Base-by-base conservation (phyloP, 2,797 vertebrate genomes). In the Acomys russatus region DNA sequence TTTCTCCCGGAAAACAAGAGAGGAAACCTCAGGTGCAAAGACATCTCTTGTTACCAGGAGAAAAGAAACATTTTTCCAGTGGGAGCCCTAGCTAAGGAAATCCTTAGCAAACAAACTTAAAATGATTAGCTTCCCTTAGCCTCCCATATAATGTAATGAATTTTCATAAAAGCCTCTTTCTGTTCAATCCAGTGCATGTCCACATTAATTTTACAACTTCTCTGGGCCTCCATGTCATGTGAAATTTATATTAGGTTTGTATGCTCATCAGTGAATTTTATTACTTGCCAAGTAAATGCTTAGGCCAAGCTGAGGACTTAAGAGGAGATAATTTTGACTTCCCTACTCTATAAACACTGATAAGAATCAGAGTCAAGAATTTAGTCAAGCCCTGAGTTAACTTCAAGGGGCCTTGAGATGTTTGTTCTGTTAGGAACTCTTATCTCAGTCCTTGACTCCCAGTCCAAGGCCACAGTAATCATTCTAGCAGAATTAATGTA, bases 161-260 rank as follows among this genome's bases (percentile, higher is more conserved):
- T 82, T 76, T 70, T 51, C 77, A 84, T 30, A 78, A 71, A 38
- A n/a, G n/a, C n/a, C 68, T 90, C 73, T 92, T 59, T 63, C 64
- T 91, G 70, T 83, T 94, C 83, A 44, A 33, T 51, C 78, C 49
- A 77, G 63, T 73, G 20, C 84, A 83, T 77, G 68, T 92, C 38
- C 56, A 63, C 44, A 54, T 35, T 17, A 54, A 56, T 88, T 85
- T 63, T 83, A 77, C 7, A n/a, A 77, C 35, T 63, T 80, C 25
- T 33, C 33, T 56, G 71, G 6, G 25, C 38, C 73, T 59, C 9
- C 23, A 49, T 30, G 22, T 63, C 73, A 89, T 15, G 15, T 70
- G 74, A 91, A 87, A 76, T 25, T 76, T 74, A 76, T 33, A 49
- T 68, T 70, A 25, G 33, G 35, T 63, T 59, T 83, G 14, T 38